Conservation (phyloP, 2,888 invertebrate genomes). For the Stratiomys singularior region DNA sequence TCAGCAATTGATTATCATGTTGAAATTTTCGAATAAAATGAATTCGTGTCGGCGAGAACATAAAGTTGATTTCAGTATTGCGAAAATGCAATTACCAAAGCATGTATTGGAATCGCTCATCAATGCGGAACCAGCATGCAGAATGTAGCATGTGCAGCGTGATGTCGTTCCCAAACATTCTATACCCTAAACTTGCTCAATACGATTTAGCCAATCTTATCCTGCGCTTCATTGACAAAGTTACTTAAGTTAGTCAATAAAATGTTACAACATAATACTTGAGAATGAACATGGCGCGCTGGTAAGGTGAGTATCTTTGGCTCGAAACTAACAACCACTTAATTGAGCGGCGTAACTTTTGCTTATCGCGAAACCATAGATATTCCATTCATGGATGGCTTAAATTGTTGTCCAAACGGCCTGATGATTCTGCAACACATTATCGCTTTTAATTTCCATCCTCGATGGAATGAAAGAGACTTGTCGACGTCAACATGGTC, state of each 20-base stretch:
- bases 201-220: not conserved
- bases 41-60: not conserved
- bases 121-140: constrained; percentile 14
- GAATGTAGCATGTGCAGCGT: not conserved
- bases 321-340: not conserved
- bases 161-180: not conserved
- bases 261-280: constrained; percentile 34
- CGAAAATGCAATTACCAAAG: not conserved
- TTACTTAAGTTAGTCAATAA: constrained; percentile 34
- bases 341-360: constrained; percentile 27
- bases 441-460: constrained; percentile 32
- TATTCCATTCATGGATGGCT: constrained; percentile 18
- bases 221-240: constrained; percentile 33
- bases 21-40: not conserved
- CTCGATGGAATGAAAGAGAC: constrained; percentile 24
- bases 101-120: not conserved
- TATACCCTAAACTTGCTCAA: constrained; percentile 3
- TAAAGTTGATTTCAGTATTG: not conserved
- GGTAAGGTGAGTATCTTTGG: not conserved
- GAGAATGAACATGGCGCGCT: not conserved
- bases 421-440: constrained; percentile 23
- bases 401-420: constrained; percentile 34
- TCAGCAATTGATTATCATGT: not conserved
- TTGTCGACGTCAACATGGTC: constrained; percentile 12
- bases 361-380: constrained; percentile 29